Base-by-base conservation (phyloP, 1,140 invertebrate genomes). In the Melanaphis sacchari region DNA sequence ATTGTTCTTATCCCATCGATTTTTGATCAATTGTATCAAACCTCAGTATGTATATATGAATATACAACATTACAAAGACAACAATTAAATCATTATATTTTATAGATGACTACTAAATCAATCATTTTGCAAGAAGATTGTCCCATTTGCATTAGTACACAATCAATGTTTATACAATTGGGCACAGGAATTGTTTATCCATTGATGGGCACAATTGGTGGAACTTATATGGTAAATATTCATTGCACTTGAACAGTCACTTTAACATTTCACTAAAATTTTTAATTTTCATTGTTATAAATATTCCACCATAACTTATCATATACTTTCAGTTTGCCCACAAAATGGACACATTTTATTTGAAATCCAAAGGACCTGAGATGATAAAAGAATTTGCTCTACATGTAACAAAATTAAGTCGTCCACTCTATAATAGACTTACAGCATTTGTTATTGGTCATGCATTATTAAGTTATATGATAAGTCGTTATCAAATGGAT, bases 111-210 rank as follows among this genome's bases (percentile, higher is more conserved):
- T 66, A 94, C 76, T 22, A 54, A 31, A 90, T 81, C 93, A 49
- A 94, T 94, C 22, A 52, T 94, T n/a, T 43, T 94, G n/a, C 88
- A 93, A 89, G 91, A 94, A 36, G 59, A 87, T 22, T 94, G 94
- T 88, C 54, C 84, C 21, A 38, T 31, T 43, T 94, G 94, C 66
- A 49, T 93, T 38, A 36, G 36, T 41, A 88, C 84, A 66, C 90
- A 52, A 26, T 82, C 93, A 36, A 66, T 85, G 36, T 26, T 82
- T 18, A 89, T 94, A 41, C 93, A 94, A 59, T 15, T 94, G 38
- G 81, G 82, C 8, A 49, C 90, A 93, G 90, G 88, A 59, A 38
- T 94, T 49, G 24, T 92, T 43, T 94, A 94, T 85, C 81, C 93
- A 3, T 38, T 91, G 31, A 66, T 91, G 40, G 40, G 89, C 36